Base-by-base conservation (phyloP, 2,113 vertebrate species). In the Pomatorhinus ruficollis region DNA sequence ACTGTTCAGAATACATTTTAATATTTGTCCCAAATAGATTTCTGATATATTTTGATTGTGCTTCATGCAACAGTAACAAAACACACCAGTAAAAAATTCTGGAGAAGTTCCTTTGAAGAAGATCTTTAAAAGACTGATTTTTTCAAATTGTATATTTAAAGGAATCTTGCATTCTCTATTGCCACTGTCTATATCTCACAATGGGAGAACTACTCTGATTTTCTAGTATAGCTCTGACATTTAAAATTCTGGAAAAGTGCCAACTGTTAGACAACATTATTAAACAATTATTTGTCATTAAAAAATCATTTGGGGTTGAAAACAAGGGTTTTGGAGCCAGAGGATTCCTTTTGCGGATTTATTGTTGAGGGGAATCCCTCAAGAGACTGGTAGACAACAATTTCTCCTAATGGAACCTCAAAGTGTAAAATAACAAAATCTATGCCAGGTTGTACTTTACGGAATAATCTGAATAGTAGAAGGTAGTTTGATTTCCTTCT, bases 51-150 rank as follows among this genome's bases (percentile, higher is more conserved):
- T 65, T 15, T 24, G 17, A 44, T 14, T 30, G 28, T 53, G 71
- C 10, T n/a, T 63, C 37, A 74, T 53, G 27, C 12, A 89, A 44
- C 33, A 83, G 27, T 47, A 76, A 64, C 1, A 80, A 83, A 89
- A n/a, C 2, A 60, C 7, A 61, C 4, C 9, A 77, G 9, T 30
- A 52, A 65, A 61, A 17, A 42, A 9, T 12, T 66, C 33, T 75
- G 19, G 14, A 44, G 15, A 85, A 42, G 10, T 24, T n/a, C 6
- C 27, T 79, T 45, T 52, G 35, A 42, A 42, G 14, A 28, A 52
- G 6, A 24, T 12, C 0, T 65, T 65, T 11, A 10, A 42, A 63
- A 76, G 3, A 59, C 5, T 15, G 5, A 0, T 25, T 17, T 52
- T 57, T 31, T 13, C 2, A 21, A 83, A 54, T 57, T 44, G 2